Conservation (phyloP, 2,113 vertebrate genomes). For the Carlito syrichta region DNA sequence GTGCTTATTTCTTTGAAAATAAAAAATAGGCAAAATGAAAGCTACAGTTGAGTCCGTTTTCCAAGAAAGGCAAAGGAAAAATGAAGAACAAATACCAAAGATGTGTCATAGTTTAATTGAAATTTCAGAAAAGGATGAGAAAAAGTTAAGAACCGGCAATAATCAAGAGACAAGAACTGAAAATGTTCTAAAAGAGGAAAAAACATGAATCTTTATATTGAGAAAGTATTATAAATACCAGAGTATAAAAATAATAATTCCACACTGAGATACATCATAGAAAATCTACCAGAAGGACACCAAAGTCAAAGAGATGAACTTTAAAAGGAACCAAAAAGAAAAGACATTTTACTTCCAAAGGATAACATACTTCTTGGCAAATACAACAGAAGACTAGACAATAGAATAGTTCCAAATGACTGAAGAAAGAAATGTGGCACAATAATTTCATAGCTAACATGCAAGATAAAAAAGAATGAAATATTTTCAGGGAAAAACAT, state of each 20-base stretch:
- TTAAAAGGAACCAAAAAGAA: not conserved
- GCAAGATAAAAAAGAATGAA: not conserved
- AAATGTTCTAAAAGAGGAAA: not conserved
- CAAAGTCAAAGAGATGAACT: too few species aligned
- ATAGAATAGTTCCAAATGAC: not conserved
- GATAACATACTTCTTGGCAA: not conserved
- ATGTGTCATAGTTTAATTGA: rapidly evolving
- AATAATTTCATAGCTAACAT: not conserved
- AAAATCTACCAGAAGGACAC: rapidly evolving
- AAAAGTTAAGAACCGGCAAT: too few species aligned
- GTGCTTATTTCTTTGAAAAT: not conserved
- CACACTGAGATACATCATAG: not conserved
- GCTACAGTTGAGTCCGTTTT: not conserved
- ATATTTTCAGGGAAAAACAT: rapidly evolving
- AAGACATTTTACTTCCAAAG: rapidly evolving
- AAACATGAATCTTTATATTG: rapidly evolving
- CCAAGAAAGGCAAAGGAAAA: not conserved
- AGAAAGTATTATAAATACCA: rapidly evolving
- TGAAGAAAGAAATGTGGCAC: rapidly evolving
- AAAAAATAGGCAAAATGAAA: not conserved
- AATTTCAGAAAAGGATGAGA: not conserved
- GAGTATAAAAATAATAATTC: rapidly evolving
- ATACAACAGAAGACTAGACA: not conserved
- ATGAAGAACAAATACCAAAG: not conserved
- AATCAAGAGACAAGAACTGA: too few species aligned